phyloP scores from a whole-genome alignment of 2,888 invertebrate genomes.

The Drosophila pullipes region DNA sequence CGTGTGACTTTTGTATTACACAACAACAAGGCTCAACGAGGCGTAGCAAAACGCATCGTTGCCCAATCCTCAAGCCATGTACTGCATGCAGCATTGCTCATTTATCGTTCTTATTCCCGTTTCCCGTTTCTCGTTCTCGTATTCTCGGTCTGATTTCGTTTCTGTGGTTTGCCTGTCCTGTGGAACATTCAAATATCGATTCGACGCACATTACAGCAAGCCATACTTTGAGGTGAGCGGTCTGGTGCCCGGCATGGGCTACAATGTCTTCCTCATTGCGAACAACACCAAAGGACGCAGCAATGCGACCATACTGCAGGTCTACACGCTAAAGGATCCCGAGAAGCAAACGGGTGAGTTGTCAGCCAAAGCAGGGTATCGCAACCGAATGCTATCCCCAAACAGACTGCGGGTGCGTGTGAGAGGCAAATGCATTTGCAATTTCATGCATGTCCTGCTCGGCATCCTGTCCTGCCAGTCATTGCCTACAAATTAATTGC shows the following conservation, averaged over 20 bases:
- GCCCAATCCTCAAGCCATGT: slow-evolving; percentile 15
- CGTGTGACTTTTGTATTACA: slow-evolving; percentile 76
- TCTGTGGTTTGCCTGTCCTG: slow-evolving; percentile 45
- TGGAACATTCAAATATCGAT: slow-evolving; percentile 72
- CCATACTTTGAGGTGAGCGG: slow-evolving; percentile 89
- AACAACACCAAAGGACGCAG: slow-evolving; percentile 91
- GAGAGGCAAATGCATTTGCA: slow-evolving; percentile 46
- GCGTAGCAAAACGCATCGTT: slow-evolving; percentile 49
- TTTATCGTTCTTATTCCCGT: slow-evolving; percentile 51
- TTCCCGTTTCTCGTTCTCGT: slow-evolving; percentile 46
- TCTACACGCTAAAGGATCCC: slow-evolving; percentile 90
- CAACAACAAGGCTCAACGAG: slow-evolving; percentile 68
- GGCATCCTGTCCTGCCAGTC: slow-evolving; percentile 7
- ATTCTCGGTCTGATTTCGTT: neutral
- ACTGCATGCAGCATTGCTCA: slow-evolving; percentile 47
- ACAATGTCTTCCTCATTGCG: slow-evolving; percentile 89
- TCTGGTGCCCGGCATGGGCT: slow-evolving; percentile 89
- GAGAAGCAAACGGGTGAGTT: slow-evolving; percentile 89
- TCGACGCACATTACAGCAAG: slow-evolving; percentile 78
- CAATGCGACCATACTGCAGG: slow-evolving; percentile 88
- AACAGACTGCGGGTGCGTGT: slow-evolving; percentile 38
- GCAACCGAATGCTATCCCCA: neutral
- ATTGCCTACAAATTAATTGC: slow-evolving; percentile 73
- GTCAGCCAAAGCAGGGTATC: slow-evolving; percentile 13
- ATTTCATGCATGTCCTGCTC: slow-evolving; percentile 73